Evolutionary conservation across 2,113 vertebrate species (phyloP), one percentile per base, ranked within the genome.

Genomic region (Dipodomys stephensi): DNA sequence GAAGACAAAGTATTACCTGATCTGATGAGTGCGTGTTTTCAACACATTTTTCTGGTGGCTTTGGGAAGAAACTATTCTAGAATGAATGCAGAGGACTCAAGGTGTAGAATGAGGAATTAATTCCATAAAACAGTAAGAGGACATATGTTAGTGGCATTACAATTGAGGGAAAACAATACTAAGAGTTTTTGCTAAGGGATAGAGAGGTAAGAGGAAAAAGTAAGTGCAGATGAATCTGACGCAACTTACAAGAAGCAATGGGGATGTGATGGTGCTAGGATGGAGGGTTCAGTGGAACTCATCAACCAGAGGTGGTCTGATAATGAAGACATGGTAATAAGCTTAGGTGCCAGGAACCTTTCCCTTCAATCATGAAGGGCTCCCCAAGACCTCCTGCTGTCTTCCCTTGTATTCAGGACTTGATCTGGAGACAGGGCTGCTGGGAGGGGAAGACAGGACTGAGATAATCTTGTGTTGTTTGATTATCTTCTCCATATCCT

Each of bases 271-370:
- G 6, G 11, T 9, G 7, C 8, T 16, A 22, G 57, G 46, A 2
- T 0, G 4, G 18, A n/a, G 25, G 3, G 1, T 20, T 15, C 2
- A 25, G 11, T 0, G 5, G 11, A 5, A 1, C 32, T 35, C 15
- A 1, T 15, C 19, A 11, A 32, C 22, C 27, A 32, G 22, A 32
- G 32, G 5, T 30, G 28, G 27, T 65, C 39, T 2, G 12, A 10
- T 72, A 28, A 19, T 68, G 27, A 7, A 9, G 67, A 13, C 28
- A 68, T 68, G 28, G 11, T 15, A 62, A 23, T 64, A 22, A 62
- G 62, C 23, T 22, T 64, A 9, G 20, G 62, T 64, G 23, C 23
- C 20, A 64, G 8, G 20, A 64, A 25, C 19, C 69, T 6, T 8
- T 35, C n/a, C n/a, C n/a, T 30, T 35, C 15, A 6, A 20, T 32